A percentile compares a stretch with the other conserved stretches of the same genome.
Evolutionary conservation across 2,888 invertebrate species (phyloP).

Genomic region (Tachystola acroxantha): DNA sequence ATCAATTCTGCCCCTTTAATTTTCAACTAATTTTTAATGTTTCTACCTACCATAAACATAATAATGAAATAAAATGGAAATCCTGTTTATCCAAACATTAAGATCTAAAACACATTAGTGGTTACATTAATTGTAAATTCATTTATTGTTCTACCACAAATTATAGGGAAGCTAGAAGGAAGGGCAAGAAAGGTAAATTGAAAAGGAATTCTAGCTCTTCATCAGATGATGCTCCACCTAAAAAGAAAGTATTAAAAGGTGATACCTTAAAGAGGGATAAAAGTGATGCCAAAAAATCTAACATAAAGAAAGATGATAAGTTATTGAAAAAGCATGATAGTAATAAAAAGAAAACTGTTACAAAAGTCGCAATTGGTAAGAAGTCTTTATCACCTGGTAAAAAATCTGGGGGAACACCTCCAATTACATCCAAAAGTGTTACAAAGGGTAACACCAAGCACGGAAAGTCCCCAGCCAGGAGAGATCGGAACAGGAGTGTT

Average conservation of each 20-base stretch:
- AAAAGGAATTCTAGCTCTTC: conserved; percentile 81
- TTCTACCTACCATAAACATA: too few relatives aligned
- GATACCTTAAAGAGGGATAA: conserved; percentile 60
- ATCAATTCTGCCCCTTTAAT: too few relatives aligned
- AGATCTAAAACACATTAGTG: too few relatives aligned
- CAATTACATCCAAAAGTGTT: conserved; percentile 62
- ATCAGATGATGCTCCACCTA: conserved; percentile 79
- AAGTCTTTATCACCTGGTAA: conserved; percentile 72
- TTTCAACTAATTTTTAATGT: too few relatives aligned
- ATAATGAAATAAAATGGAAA: too few relatives aligned
- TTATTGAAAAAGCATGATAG: conserved; percentile 55
- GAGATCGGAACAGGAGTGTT: conserved; percentile 60
- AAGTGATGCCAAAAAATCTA: conserved; percentile 61
- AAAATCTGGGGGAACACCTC: conserved; percentile 72
- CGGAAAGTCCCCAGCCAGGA: conserved; percentile 65
- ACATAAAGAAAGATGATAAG: conserved; percentile 62
- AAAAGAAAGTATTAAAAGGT: conserved; percentile 73
- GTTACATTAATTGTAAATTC: too few relatives aligned
- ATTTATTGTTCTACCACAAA: not conserved
- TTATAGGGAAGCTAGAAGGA: conserved; percentile 67
- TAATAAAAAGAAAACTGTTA: conserved; percentile 50
- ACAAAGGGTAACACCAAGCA: conserved; percentile 56
- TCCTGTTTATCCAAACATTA: too few relatives aligned
- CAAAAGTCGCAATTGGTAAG: conserved; percentile 57
- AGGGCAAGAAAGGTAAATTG: conserved; percentile 70